These are phyloP conservation scores for Penaeus japonicus DNA, from an alignment of 1,140 invertebrate species.

Conservation along the genomic window DNA sequence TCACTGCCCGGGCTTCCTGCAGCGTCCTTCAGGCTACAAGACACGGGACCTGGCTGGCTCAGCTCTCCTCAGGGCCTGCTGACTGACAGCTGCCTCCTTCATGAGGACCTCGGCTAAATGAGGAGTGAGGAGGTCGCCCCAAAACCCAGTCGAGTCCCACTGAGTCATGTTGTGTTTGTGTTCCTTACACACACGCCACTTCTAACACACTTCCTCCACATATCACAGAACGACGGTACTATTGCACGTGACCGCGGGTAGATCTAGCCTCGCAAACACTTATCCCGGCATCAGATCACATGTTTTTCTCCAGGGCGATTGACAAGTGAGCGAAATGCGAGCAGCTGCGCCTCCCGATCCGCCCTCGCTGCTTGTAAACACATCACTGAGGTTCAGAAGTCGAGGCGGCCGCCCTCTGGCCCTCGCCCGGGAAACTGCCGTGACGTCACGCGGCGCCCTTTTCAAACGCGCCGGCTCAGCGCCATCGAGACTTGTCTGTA, in stretches of 20 bases:
- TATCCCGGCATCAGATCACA: neutral
- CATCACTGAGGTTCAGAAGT: neutral
- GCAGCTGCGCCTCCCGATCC: neutral
- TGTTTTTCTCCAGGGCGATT: neutral
- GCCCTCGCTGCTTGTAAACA: constrained; percentile 16
- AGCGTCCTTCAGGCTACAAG: too few species aligned
- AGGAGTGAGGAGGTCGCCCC: neutral
- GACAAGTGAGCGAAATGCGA: neutral
- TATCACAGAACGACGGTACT: neutral
- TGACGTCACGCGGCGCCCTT: neutral
- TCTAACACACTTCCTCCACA: neutral
- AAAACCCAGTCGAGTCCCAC: constrained; percentile 17
- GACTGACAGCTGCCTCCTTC: neutral
- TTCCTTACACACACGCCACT: neutral
- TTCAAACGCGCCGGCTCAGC: neutral
- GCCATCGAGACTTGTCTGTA: neutral
- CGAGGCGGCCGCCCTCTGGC: neutral
- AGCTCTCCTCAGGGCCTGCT: neutral
- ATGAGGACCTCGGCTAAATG: neutral
- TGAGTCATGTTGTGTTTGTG: constrained; percentile 1
- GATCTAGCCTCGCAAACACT: neutral
- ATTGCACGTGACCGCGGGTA: neutral
- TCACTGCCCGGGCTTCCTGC: too few species aligned
- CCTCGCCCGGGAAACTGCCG: neutral
- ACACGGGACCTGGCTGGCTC: too few species aligned